A percentile compares a stretch with the other conserved stretches of the same genome.
phyloP scores from a whole-genome alignment of 2,888 invertebrate genomes.

The Hirtodrosophila confusa region DNA sequence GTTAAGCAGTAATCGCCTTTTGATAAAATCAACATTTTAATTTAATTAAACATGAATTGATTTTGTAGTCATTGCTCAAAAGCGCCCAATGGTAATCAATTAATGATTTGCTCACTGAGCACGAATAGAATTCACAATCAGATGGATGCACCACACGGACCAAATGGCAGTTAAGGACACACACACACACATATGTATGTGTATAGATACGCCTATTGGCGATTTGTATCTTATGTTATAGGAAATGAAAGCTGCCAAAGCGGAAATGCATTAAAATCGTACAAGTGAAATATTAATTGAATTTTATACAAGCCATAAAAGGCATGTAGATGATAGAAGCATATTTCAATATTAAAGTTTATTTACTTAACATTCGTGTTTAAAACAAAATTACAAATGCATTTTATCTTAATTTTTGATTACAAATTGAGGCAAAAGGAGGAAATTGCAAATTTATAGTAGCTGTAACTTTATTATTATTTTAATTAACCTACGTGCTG shows the following conservation, averaged over 20 bases:
- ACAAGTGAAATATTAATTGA: slow-evolving; percentile 12
- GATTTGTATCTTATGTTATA: slow-evolving; percentile 6
- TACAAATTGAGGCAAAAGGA: background rate
- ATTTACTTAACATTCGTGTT: too few species aligned
- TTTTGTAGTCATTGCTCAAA: slow-evolving; percentile 38
- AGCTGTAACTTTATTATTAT: background rate
- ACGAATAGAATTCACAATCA: slow-evolving; percentile 43
- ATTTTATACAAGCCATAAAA: background rate
- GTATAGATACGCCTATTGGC: background rate
- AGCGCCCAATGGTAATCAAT: slow-evolving; percentile 41
- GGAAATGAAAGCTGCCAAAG: slow-evolving; percentile 26
- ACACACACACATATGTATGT: slow-evolving; percentile 3
- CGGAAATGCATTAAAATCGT: slow-evolving; percentile 28
- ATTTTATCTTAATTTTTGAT: background rate
- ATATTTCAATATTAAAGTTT: too few species aligned
- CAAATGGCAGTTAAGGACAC: slow-evolving; percentile 20
- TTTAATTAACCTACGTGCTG: slow-evolving; percentile 6
- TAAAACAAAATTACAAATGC: background rate
- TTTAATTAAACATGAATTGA: slow-evolving; percentile 68
- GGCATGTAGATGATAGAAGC: too few species aligned
- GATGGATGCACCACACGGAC: slow-evolving; percentile 15
- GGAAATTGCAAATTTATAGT: too few species aligned
- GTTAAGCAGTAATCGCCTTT: slow-evolving; percentile 12
- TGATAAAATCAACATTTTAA: slow-evolving; percentile 70
- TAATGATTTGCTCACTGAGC: slow-evolving; percentile 56